phyloP scores from a whole-genome alignment of 2,888 invertebrate species.

The Stictocephala bisonia region DNA sequence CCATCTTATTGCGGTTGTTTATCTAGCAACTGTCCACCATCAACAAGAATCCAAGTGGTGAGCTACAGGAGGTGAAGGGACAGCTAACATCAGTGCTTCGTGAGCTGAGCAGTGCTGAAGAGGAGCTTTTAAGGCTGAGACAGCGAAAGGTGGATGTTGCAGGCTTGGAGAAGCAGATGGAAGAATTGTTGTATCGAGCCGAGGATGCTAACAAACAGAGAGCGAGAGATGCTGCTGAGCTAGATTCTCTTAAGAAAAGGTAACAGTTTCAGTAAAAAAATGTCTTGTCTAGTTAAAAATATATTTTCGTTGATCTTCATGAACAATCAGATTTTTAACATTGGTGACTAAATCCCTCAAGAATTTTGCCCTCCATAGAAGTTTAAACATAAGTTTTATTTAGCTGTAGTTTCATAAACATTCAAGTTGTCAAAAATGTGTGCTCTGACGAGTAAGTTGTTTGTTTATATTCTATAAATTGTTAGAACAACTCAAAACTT shows the following conservation, averaged over 20 bases:
- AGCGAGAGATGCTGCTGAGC: constrained; percentile 76
- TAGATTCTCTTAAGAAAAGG: constrained; percentile 71
- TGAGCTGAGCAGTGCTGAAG: constrained; percentile 75
- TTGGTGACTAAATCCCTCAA: constrained; percentile 47
- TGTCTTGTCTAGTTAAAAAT: not conserved
- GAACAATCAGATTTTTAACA: no score
- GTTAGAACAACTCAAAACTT: no score
- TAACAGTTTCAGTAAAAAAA: constrained; percentile 61
- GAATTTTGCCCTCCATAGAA: no score
- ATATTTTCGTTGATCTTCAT: no score
- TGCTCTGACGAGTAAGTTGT: no score
- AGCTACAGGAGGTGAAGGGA: constrained; percentile 77
- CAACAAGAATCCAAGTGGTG: constrained; percentile 74
- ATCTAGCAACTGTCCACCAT: no score
- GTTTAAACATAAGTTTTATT: no score
- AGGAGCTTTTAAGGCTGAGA: constrained; percentile 77
- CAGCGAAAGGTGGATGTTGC: constrained; percentile 68
- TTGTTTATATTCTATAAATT: no score
- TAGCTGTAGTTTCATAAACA: no score
- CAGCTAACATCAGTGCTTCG: constrained; percentile 73
- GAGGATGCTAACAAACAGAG: constrained; percentile 79
- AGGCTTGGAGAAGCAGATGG: constrained; percentile 66
- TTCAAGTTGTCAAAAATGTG: no score
- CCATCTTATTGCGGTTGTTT: no score
- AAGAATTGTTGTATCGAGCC: constrained; percentile 81